These are phyloP conservation scores for Benthosema pterotum DNA, from an alignment of 2,797 vertebrate species.

Conservation along the genomic window DNA sequence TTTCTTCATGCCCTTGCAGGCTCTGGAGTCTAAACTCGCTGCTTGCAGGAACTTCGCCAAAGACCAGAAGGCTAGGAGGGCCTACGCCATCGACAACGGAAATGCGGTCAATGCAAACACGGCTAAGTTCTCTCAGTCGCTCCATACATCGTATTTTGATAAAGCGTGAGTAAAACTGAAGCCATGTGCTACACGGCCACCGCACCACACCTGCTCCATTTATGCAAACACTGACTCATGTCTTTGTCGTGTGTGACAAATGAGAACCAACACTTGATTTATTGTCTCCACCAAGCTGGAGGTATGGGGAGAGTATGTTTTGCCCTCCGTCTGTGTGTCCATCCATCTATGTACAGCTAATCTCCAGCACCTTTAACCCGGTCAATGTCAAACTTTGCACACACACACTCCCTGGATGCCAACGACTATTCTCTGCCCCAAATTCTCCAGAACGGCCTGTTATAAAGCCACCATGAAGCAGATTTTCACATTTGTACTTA, in stretches of 20 bases:
- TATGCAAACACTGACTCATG: neutral
- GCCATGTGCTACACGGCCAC: neutral
- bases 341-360: too few species aligned
- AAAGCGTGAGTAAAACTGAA: constrained; percentile 87
- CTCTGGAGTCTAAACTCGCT: constrained; percentile 95
- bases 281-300: too few species aligned
- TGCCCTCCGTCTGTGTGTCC: too few species aligned
- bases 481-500: too few species aligned
- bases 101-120: constrained; percentile 82
- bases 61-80: constrained; percentile 93
- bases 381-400: too few species aligned
- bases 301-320: too few species aligned
- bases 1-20: constrained; percentile 69
- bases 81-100: constrained; percentile 84
- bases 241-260: neutral
- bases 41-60: constrained; percentile 96
- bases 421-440: too few species aligned
- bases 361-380: too few species aligned
- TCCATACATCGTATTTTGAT: constrained; percentile 91
- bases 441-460: too few species aligned
- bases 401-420: too few species aligned
- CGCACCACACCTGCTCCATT: too few species aligned
- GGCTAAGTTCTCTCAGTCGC: constrained; percentile 84
- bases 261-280: neutral
- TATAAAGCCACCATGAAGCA: too few species aligned